phyloP scores from a whole-genome alignment of 2,113 vertebrate species.

The Dromas ardeola region DNA sequence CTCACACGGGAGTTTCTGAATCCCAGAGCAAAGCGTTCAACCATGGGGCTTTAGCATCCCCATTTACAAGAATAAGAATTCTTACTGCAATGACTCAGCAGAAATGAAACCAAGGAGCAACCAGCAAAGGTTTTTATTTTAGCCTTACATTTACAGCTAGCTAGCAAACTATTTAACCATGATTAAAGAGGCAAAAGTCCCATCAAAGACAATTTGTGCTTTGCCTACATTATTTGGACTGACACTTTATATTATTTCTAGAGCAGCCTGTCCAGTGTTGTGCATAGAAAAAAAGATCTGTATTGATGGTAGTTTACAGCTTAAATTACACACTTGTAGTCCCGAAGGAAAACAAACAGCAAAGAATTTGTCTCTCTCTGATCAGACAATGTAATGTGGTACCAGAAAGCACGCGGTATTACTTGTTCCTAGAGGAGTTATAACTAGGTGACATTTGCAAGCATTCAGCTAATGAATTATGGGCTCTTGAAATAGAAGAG shows the following conservation, averaged over 20 bases:
- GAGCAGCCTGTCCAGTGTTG: not conserved
- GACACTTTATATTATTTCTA: not conserved
- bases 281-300: not conserved
- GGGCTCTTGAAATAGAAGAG: not conserved
- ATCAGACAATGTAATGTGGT: not conserved
- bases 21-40: not conserved
- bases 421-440: constrained; percentile 16
- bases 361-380: not conserved
- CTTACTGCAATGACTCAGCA: not conserved
- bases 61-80: not conserved
- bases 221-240: not conserved
- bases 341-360: not conserved
- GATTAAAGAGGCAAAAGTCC: not conserved
- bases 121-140: not conserved
- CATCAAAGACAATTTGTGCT: not conserved
- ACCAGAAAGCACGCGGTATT: not conserved
- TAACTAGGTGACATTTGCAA: constrained; percentile 40
- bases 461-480: constrained; percentile 38
- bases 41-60: not conserved
- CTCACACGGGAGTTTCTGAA: not conserved
- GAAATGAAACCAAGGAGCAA: not conserved
- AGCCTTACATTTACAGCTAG: not conserved
- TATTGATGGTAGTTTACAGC: not conserved
- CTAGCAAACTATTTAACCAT: not conserved
- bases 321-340: not conserved